Evolutionary conservation across 2,797 vertebrate genomes (phyloP), one percentile per base, ranked within the genome.

Genomic region (Sitta carolinensis): DNA sequence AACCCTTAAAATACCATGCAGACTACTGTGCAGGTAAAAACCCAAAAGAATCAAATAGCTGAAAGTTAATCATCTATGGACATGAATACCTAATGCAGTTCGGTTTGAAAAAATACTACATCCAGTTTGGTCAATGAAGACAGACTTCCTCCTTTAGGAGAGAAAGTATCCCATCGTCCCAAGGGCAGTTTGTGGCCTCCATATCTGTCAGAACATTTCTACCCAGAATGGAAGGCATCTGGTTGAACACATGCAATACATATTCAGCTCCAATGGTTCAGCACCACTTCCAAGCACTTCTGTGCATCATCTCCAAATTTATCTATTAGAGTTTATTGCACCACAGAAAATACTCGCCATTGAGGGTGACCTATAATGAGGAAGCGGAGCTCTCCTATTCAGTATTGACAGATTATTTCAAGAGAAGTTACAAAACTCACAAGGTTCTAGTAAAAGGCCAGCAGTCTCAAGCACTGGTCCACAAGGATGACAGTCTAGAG

Each of bases 151-250:
- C 19, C 62, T 78, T 73, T 40, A 72, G 42, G 22, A 26, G 4
- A 64, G 16, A 43, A 67, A 67, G 18, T 4, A 14, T 9, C 10
- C 2, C 26, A 58, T 4, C 0, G 0, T 63, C 32, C 16, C 13
- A 25, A 85, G 40, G 25, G 47, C 21, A 61, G 25, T 11, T 23
- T 67, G 58, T 1, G 23, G 52, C 21, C 38, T 73, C 36, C 1
- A 0, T 10, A 68, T 13, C 18, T 64, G 42, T 19, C 47, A 78
- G 34, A 93, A 81, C 25, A 47, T 12, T 69, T 63, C 57, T 51
- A 47, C 16, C 32, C 16, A 6, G 48, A 81, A 64, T 3, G 6
- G 74, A 87, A 68, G 38, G 30, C 26, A 84, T 25, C 48, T 69
- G 47, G n/a, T 16, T 40, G 55, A 77, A 62, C n/a, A 62, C 16